These are phyloP conservation scores for Myotis planiceps DNA, from an alignment of 2,797 vertebrate genomes.

Conservation along the genomic window DNA sequence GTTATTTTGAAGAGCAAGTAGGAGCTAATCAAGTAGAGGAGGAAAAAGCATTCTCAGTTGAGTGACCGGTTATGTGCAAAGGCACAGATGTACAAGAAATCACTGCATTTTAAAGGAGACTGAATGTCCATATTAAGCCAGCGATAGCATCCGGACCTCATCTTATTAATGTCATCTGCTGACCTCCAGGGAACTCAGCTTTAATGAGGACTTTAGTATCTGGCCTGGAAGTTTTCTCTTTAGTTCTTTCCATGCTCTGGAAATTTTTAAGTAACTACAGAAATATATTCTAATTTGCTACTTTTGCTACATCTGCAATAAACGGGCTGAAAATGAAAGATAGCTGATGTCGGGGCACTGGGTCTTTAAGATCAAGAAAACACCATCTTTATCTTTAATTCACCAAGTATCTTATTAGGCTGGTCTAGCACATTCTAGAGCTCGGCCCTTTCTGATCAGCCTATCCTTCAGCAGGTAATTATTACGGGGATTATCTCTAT, in stretches of 20 bases:
- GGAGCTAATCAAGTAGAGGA: neutral
- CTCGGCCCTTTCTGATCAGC: neutral
- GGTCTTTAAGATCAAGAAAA: neutral
- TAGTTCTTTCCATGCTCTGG: neutral
- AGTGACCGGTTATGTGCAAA: neutral
- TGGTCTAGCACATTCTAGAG: neutral
- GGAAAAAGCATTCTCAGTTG: neutral
- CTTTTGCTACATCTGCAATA: neutral
- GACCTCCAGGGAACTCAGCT: neutral
- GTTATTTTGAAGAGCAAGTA: neutral
- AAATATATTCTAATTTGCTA: neutral
- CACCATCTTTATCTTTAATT: neutral
- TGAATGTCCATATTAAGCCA: neutral
- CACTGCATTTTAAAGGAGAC: neutral
- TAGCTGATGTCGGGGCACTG: neutral
- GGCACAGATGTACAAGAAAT: neutral
- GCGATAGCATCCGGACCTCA: neutral
- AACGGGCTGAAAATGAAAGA: neutral
- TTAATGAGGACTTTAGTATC: neutral
- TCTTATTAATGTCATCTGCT: neutral
- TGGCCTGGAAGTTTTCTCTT: neutral
- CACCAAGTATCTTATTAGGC: neutral
- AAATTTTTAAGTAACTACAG: neutral
- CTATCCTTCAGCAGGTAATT: neutral
- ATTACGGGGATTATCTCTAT: neutral